Evolutionary conservation across 2,113 vertebrate species (phyloP), one percentile per base, ranked within the genome.

Genomic region (Limanda limanda): DNA sequence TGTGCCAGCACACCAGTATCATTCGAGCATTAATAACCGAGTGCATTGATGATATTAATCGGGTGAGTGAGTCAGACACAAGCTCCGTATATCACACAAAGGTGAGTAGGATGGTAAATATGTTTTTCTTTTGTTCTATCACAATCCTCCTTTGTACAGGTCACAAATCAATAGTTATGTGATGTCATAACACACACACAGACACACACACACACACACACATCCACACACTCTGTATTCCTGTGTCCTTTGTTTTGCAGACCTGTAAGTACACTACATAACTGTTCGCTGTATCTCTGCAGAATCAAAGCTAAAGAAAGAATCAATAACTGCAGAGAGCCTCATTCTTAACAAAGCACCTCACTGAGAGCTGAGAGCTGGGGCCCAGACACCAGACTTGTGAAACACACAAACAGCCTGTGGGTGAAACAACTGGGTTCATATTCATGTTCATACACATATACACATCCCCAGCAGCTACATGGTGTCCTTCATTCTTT

Each of bases 221-320:
- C 59, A 5, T 47, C 45, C 51, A 35, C 57, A 58, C 56, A 74
- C 72, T 27, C 10, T 40, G 17, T 71, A 74, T 78, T 35, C 76
- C 81, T 88, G 89, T 92, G 86, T 89, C 76, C 81, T 88, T 90
- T 92, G 86, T 89, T 86, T 86, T 65, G 47, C 69, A 76, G 48
- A 73, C 63, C 45, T 76, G 76, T 60, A 75, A 69, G 58, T 68
- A 64, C 61, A 63, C n/a, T 8, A 31, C 31, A 31, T 31, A 18
- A 61, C 54, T 79, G 76, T 58, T 42, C 2, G 40, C 74, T 61
- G 75, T 80, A 69, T 87, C 70, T 80, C 62, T 42, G 55, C 27
- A 24, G 66, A 57, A 89, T 88, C 71, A 84, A 78, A 84, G 79
- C 68, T 82, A 65, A 73, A 25, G 42, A 62, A 68, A 61, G 77